Evolutionary conservation across 2,888 invertebrate genomes (phyloP).

Genomic region (Timema cristinae): DNA sequence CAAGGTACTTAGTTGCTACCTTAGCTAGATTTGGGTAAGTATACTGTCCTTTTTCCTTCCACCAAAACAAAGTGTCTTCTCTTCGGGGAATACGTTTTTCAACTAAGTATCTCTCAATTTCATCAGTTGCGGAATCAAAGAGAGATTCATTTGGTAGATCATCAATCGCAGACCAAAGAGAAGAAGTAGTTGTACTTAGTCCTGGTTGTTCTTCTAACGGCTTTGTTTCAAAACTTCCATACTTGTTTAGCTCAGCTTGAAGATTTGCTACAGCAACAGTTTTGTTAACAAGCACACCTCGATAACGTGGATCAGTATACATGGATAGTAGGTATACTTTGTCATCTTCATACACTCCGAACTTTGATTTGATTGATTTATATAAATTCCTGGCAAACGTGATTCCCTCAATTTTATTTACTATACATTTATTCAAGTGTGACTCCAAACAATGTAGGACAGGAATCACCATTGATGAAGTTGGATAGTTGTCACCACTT

Average conservation of each 20-base stretch:
- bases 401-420: background rate
- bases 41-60: too few species aligned
- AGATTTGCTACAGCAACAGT: background rate
- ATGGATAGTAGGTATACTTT: background rate
- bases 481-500: conserved; percentile 4
- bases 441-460: conserved; percentile 8
- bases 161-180: too few species aligned
- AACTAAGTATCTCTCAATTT: too few species aligned
- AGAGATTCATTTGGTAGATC: too few species aligned
- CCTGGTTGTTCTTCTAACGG: too few species aligned
- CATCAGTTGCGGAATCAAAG: too few species aligned
- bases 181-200: background rate
- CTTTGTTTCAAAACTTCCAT: background rate
- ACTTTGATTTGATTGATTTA: conserved; percentile 11
- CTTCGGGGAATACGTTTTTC: too few species aligned
- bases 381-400: background rate
- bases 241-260: background rate
- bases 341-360: background rate
- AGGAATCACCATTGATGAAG: background rate
- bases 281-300: background rate
- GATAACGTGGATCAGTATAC: background rate
- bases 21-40: too few species aligned
- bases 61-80: too few species aligned
- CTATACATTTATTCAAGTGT: background rate
- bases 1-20: too few species aligned